Conservation (phyloP, 2,113 vertebrate genomes). For the Notechis scutatus region DNA sequence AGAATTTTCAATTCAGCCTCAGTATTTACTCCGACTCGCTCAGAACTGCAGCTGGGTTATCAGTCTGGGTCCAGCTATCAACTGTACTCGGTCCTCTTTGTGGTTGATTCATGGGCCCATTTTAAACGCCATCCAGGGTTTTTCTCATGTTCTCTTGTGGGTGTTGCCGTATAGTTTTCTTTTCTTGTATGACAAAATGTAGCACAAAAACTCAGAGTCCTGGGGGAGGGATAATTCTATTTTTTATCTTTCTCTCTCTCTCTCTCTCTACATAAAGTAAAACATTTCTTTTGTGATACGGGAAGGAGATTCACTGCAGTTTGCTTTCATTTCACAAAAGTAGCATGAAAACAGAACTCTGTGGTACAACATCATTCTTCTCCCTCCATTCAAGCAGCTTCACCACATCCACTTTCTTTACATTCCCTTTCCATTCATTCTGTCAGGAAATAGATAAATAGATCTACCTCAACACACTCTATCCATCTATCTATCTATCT, state of each 20-base stretch:
- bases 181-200: neutral
- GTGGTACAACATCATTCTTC: neutral
- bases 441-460: neutral
- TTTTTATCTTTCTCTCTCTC: neutral
- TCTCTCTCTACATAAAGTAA: neutral
- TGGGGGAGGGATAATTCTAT: neutral
- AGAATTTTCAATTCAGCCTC: neutral
- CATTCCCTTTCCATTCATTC: neutral
- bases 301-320: neutral
- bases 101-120: neutral
- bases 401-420: neutral
- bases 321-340: neutral
- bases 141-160: neutral
- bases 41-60: neutral
- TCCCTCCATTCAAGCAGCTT: neutral
- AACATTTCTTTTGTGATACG: neutral
- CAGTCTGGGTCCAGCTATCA: neutral
- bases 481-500: too few species aligned
- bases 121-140: neutral
- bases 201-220: neutral
- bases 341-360: neutral
- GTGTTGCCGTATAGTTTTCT: neutral
- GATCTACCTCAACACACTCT: neutral
- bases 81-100: too few species aligned
- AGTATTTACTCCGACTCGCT: neutral